Evolutionary conservation across 2,888 invertebrate genomes (phyloP), one percentile per base, ranked within the genome.

Genomic region (Agrochola lychnidis): DNA sequence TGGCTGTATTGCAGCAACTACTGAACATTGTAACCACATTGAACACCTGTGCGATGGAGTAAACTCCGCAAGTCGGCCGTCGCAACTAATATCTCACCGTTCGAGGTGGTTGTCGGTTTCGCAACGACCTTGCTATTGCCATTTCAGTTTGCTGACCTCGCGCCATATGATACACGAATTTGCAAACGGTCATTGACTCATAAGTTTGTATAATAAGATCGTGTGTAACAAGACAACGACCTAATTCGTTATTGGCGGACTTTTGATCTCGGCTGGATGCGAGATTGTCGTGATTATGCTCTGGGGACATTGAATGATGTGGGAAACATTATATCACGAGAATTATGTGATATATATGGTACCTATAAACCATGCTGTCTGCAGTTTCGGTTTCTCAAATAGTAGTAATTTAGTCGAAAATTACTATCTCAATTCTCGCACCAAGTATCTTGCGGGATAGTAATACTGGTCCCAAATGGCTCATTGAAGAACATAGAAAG

Each of bases 141-240:
- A 89, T 91, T 90, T 89, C 87, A 91, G 94, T 93, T 92, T 94
- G 91, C 92, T 91, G 94, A 94, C 95, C 95, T 94, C 94, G 90
- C 82, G 89, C 92, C 94, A 94, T 94, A 95, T 94, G 94, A 94
- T 93, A 91, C 91, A 85, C 89, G 91, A 90, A 90, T 91, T 89
- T 88, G 91, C 90, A 87, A 87, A 84, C 91, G 95, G 95, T 94
- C 95, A 90, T 93, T 93, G 95, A 95, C 95, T 91, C 91, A 88
- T 85, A 87, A 90, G 87, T 93, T 92, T 92, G 92, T 92, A 91
- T 92, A 93, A 92, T 91, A 92, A 90, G 90, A 91, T 89, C 88
- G 90, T 89, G 91, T 89, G 90, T 89, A 88, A 92, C 90, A 88
- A 90, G 92, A 91, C 89, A 89, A 88, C 93, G 95, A 94, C 94